Evolutionary conservation across 2,113 vertebrate genomes (phyloP).

Genomic region (Pelecanus crispus): DNA sequence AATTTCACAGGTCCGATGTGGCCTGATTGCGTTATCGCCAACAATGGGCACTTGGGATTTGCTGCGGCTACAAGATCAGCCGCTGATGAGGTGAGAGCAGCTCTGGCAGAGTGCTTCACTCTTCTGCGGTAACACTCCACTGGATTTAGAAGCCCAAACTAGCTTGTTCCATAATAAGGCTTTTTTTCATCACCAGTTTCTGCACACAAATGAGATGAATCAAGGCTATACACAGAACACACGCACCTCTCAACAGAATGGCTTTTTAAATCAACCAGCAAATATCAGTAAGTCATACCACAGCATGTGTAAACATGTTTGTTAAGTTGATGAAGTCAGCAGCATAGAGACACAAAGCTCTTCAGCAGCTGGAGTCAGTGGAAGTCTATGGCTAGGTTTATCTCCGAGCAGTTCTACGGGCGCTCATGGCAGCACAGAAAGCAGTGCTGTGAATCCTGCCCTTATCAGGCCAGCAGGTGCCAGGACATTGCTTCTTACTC

Average conservation of each 20-base stretch:
- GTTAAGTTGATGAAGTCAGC: not conserved
- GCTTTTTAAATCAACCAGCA: not conserved
- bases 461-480: not conserved
- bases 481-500: not conserved
- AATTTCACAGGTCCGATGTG: not conserved
- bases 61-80: not conserved
- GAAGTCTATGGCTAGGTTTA: not conserved
- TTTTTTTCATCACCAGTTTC: not conserved
- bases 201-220: accelerated
- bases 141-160: accelerated
- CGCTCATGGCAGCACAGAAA: not conserved
- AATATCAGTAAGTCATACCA: accelerated
- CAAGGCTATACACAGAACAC: not conserved
- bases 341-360: not conserved
- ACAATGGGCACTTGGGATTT: not conserved
- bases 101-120: not conserved
- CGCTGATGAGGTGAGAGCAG: slow-evolving; percentile 14
- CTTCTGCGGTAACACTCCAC: not conserved
- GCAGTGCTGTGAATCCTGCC: not conserved
- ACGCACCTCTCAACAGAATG: accelerated
- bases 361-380: not conserved
- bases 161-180: not conserved
- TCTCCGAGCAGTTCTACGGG: accelerated
- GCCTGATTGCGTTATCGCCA: slow-evolving; percentile 4
- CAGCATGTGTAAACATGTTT: accelerated